Evolutionary conservation across 37 sponge, comb jelly and placozoan genomes (phyloP).

Genomic region (Dysidea cf. avara): DNA sequence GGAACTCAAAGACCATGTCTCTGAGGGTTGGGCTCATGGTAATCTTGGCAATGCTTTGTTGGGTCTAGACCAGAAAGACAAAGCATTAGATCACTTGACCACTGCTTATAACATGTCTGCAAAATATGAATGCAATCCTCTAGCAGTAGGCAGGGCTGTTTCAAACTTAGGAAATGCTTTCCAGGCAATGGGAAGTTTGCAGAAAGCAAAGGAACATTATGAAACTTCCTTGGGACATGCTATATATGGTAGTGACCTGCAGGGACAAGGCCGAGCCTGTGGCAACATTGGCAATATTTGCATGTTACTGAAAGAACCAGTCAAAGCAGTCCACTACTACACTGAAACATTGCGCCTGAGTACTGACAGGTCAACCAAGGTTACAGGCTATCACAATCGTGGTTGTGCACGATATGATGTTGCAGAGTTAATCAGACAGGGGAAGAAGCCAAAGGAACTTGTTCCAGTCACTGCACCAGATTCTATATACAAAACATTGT

Average conservation of each 20-base stretch:
- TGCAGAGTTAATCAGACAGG: not conserved
- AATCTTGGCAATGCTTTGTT: slow-evolving; percentile 77
- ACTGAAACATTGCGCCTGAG: slow-evolving; percentile 57
- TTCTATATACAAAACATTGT: too few relatives aligned
- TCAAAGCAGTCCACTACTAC: slow-evolving; percentile 50
- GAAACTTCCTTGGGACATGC: slow-evolving; percentile 64
- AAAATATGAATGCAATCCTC: slow-evolving; percentile 39
- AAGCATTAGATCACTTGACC: slow-evolving; percentile 54
- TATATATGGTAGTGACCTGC: slow-evolving; percentile 52
- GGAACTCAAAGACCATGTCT: slow-evolving; percentile 32
- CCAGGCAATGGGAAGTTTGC: slow-evolving; percentile 42
- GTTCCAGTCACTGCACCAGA: too few relatives aligned
- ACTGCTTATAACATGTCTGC: slow-evolving; percentile 47
- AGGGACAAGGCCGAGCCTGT: slow-evolving; percentile 61
- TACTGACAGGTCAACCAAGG: slow-evolving; percentile 36
- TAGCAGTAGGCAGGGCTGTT: slow-evolving; percentile 58
- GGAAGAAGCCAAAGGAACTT: too few relatives aligned
- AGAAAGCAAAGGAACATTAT: slow-evolving; percentile 57
- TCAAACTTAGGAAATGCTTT: slow-evolving; percentile 75
- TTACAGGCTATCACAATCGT: slow-evolving; percentile 71
- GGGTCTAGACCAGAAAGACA: slow-evolving; percentile 43
- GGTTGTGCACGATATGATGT: slow-evolving; percentile 64
- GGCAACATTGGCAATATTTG: slow-evolving; percentile 75
- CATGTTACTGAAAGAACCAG: slow-evolving; percentile 49
- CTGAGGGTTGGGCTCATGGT: slow-evolving; percentile 75